Evolutionary conservation across 2,888 invertebrate genomes (phyloP).

Genomic region (Melanargia galathea): DNA sequence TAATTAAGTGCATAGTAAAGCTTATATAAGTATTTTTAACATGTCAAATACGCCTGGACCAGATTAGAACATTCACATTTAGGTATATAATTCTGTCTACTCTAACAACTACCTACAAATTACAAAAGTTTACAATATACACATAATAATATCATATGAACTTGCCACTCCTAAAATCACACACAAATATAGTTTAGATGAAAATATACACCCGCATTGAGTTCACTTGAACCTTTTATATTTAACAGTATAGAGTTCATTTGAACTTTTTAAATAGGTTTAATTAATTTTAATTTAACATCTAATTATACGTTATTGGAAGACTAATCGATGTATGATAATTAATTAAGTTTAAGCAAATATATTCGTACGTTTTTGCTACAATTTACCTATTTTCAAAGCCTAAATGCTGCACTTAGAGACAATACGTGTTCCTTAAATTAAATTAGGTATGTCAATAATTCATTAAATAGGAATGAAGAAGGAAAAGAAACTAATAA

Average conservation of each 20-base stretch:
- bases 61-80: neutral
- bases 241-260: conserved; percentile 14
- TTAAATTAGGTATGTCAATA: neutral
- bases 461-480: no score
- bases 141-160: neutral
- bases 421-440: neutral
- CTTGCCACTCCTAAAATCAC: conserved; percentile 29
- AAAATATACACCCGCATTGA: conserved; percentile 28
- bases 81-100: conserved; percentile 14
- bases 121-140: conserved; percentile 18
- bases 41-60: conserved; percentile 13
- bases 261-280: conserved; percentile 8
- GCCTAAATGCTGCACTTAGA: neutral
- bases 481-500: no score
- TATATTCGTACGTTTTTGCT: neutral
- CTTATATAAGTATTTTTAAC: conserved; percentile 9
- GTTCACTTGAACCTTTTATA: conserved; percentile 15
- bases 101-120: conserved; percentile 14
- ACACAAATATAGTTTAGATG: conserved; percentile 31
- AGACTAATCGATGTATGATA: conserved; percentile 10
- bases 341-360: neutral
- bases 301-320: conserved; percentile 12
- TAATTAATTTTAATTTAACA: conserved; percentile 12
- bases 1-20: conserved; percentile 6
- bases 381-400: neutral